Base-by-base conservation (phyloP, 2,797 vertebrate genomes). In the Myotis daubentonii region DNA sequence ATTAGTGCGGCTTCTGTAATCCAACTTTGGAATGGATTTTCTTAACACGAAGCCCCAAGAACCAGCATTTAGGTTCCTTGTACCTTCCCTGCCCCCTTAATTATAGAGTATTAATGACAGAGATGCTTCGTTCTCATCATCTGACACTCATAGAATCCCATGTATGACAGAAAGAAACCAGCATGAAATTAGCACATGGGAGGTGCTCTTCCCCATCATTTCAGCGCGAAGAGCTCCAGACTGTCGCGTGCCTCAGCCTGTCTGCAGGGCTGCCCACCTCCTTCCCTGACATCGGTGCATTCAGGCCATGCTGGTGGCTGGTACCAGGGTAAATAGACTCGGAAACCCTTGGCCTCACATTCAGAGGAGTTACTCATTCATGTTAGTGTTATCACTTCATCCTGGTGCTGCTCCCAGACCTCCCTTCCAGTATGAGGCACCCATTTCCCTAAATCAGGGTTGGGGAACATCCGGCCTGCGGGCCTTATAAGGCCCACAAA, bases 1-100 rank as follows among this genome's bases (percentile, higher is more conserved):
- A 47, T 87, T 76, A 57, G 8, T 57, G 28, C 74, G 6, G 9
- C 71, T 84, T 89, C 65, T 80, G 3, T 76, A 91, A 93, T 66
- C 8, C 41, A 95, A 53, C 70, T 91, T 86, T 93, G 55, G 65
- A 87, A 30, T 74, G 11, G 65, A 55, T 66, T 94, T 94, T 86
- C 66, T 91, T 76, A 53, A 72, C 36, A 74, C 0, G 10, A 84
- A 72, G 20, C 20, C 13, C 36, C 16, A 55, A 71, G 33, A 72
- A 88, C 7, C 12, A 72, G 47, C 30, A 49, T 92, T 90, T 95
- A 71, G 49, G 8, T 49, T 95, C 16, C 36, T 91, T 7, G 19
- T 44, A 20, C n/a, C 28, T 47, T 11, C 3, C 41, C 41, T 8
- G 25, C 4, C 17, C 11, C 20, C 71, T 76, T 91, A 51, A 76